Percentiles rank a stretch among this genome's conserved stretches.
These are phyloP conservation scores for Valencia hispanica DNA, from an alignment of 2,797 vertebrate genomes.

Conservation along the genomic window DNA sequence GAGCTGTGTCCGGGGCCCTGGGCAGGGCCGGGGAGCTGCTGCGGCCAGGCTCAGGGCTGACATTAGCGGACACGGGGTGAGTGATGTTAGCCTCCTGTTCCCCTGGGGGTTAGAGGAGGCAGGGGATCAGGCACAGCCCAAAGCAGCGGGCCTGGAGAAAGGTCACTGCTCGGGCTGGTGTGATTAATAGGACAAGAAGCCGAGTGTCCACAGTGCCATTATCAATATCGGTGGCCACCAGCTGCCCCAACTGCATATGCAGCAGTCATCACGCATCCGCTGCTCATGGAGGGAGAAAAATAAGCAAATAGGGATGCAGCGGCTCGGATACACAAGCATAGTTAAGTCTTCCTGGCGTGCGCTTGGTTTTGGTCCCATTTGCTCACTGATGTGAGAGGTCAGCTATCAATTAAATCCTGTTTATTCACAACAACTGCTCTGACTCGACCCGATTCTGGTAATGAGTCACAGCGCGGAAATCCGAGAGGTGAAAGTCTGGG, in stretches of 20 bases:
- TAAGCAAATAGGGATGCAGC: slow-evolving; percentile 1
- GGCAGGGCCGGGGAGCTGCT: slow-evolving; percentile 56
- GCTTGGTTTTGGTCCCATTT: slow-evolving; percentile 50
- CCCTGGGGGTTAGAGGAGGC: slow-evolving; percentile 62
- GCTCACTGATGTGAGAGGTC: slow-evolving; percentile 74
- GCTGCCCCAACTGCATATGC: slow-evolving; percentile 57
- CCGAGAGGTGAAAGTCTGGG: slow-evolving; percentile 75
- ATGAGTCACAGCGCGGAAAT: slow-evolving; percentile 70
- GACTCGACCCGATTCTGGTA: slow-evolving; percentile 74
- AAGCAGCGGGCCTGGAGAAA: slow-evolving; percentile 80
- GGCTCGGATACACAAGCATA: slow-evolving; percentile 30
- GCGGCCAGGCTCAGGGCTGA: slow-evolving; percentile 71
- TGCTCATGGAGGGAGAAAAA: background rate
- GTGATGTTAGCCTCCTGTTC: slow-evolving; percentile 80
- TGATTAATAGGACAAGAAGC: slow-evolving; percentile 91
- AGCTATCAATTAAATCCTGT: slow-evolving; percentile 79
- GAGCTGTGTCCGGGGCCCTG: slow-evolving; percentile 63
- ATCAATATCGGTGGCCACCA: slow-evolving; percentile 74
- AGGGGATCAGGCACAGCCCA: slow-evolving; percentile 67
- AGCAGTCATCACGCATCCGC: slow-evolving; percentile 37
- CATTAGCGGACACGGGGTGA: slow-evolving; percentile 85
- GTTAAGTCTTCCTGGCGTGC: slow-evolving; percentile 27
- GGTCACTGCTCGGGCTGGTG: slow-evolving; percentile 84
- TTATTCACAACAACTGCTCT: slow-evolving; percentile 76
- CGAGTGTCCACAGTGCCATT: slow-evolving; percentile 76